Evolutionary conservation across 2,113 vertebrate species (phyloP).

Genomic region (Dasyornis broadbenti): DNA sequence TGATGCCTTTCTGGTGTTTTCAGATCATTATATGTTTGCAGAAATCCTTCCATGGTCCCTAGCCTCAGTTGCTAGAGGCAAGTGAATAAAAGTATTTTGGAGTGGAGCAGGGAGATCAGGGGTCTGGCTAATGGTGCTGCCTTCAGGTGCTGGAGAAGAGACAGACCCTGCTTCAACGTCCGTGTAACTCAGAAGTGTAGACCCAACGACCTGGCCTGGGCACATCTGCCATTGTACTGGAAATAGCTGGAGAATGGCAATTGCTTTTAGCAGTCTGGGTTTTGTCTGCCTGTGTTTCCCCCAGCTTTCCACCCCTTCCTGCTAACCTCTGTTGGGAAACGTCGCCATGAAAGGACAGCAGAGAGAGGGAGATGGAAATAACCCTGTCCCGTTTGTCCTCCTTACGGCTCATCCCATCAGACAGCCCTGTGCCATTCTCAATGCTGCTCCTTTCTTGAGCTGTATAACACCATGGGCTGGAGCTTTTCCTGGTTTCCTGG

Average conservation of each 20-base stretch:
- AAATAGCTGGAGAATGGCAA: neutral
- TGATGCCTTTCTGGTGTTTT: neutral
- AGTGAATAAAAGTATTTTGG: neutral
- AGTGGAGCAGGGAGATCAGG: neutral
- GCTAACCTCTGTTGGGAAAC: neutral
- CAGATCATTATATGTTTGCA: neutral
- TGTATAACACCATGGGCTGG: neutral
- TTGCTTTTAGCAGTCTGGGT: neutral
- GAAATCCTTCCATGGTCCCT: neutral
- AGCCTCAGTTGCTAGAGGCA: neutral
- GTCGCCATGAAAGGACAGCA: neutral
- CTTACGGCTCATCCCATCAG: neutral
- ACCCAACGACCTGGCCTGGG: neutral
- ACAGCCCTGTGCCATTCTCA: neutral
- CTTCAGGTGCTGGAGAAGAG: neutral
- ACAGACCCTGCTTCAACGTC: neutral
- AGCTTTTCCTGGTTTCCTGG: neutral
- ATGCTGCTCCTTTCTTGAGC: neutral
- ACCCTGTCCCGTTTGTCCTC: neutral
- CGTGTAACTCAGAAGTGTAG: neutral
- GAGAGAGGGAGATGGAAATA: neutral
- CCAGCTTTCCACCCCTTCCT: neutral
- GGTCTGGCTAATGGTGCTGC: neutral
- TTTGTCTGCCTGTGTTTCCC: neutral
- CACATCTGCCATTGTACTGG: fast-evolving